Conservation (phyloP, 2,888 invertebrate genomes). For the Hedychridium roseum region DNA sequence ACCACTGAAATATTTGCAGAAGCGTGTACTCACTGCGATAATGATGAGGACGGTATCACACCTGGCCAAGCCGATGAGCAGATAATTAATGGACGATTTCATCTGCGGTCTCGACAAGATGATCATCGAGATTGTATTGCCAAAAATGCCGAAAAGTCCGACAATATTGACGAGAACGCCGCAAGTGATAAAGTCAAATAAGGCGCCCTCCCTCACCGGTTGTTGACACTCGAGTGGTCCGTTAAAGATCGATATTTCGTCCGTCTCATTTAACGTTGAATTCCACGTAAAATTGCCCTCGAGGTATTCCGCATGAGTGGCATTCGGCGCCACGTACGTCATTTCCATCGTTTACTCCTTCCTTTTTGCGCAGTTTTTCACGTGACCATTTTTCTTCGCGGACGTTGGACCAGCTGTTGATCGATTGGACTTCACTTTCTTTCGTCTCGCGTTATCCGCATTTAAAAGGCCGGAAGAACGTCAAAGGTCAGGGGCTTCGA, state of each 20-base stretch:
- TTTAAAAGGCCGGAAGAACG: too few species aligned
- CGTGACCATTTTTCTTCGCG: conserved; percentile 25
- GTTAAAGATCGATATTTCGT: background rate
- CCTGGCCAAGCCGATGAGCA: conserved; percentile 90
- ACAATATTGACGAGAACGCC: conserved; percentile 83
- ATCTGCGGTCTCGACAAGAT: conserved; percentile 92
- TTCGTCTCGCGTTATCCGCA: background rate
- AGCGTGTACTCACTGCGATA: conserved; percentile 74
- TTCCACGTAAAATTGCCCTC: conserved; percentile 22
- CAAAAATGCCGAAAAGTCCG: conserved; percentile 84
- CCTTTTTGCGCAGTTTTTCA: conserved; percentile 5
- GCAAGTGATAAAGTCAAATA: conserved; percentile 82
- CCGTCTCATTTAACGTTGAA: conserved; percentile 7
- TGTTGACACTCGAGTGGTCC: conserved; percentile 35
- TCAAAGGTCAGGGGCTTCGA: too few species aligned
- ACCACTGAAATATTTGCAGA: too few species aligned
- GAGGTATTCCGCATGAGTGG: conserved; percentile 19
- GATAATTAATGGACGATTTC: conserved; percentile 94
- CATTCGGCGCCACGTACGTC: conserved; percentile 25
- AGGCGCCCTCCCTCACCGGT: conserved; percentile 53
- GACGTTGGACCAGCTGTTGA: background rate
- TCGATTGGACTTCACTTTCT: background rate
- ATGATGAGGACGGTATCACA: conserved; percentile 92
- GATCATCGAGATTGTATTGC: conserved; percentile 89
- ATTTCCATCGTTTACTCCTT: conserved; percentile 36